phyloP scores from a whole-genome alignment of 2,797 vertebrate genomes.

The Gymnothorax reevesii region DNA sequence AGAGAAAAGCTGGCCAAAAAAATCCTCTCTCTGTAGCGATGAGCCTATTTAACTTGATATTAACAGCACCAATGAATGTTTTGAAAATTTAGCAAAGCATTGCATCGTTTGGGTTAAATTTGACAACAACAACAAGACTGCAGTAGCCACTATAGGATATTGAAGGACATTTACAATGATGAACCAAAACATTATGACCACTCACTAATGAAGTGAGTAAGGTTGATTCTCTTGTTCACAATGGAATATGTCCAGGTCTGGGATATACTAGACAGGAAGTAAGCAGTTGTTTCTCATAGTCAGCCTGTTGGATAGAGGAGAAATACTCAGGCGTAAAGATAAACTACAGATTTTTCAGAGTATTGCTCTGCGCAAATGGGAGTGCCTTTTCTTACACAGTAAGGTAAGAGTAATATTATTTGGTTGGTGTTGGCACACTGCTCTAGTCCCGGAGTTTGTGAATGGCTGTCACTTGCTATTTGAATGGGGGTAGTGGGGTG shows the following conservation, averaged over 20 bases:
- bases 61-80: neutral
- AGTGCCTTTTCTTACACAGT: neutral
- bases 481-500: slow-evolving; percentile 16
- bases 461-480: neutral
- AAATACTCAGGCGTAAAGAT: neutral
- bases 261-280: too few species aligned
- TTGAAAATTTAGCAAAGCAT: neutral
- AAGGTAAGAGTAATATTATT: neutral
- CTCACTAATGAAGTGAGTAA: too few species aligned
- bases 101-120: neutral
- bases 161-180: neutral
- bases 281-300: too few species aligned
- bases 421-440: neutral
- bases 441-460: neutral
- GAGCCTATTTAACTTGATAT: neutral
- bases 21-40: neutral
- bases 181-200: too few species aligned
- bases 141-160: neutral
- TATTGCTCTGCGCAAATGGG: neutral
- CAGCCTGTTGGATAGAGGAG: too few species aligned
- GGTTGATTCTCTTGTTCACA: too few species aligned
- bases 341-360: neutral
- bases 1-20: neutral
- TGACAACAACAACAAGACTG: neutral
- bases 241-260: too few species aligned